Conservation (phyloP, 2,888 invertebrate genomes). For the Drosophila acutilabella region DNA sequence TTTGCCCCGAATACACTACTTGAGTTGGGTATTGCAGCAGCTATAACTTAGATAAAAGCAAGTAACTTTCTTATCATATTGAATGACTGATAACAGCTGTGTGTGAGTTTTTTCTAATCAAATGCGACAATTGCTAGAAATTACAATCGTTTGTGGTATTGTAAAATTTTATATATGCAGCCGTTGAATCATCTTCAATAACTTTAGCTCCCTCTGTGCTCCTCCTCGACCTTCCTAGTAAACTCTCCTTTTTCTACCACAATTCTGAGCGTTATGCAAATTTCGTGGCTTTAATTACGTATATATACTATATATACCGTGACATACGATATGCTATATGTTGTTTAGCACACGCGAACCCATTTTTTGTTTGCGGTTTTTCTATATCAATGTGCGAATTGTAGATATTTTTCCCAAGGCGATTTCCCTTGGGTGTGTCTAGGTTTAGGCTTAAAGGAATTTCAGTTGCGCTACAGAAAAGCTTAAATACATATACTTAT, state of each 20-base stretch:
- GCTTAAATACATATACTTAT: no score
- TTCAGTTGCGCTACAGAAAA: no score
- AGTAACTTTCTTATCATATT: conserved; percentile 37
- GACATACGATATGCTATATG: conserved; percentile 39
- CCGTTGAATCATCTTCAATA: neutral
- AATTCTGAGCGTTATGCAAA: conserved; percentile 45
- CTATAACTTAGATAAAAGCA: conserved; percentile 1
- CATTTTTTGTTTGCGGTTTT: conserved; percentile 47
- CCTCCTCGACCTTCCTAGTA: neutral
- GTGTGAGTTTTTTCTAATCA: conserved; percentile 59
- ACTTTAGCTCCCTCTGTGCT: neutral
- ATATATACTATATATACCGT: conserved; percentile 19
- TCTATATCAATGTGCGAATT: conserved; percentile 35
- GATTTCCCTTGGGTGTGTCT: conserved; percentile 23
- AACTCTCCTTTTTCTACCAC: conserved; percentile 30
- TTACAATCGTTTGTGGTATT: conserved; percentile 25
- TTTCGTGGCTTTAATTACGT: conserved; percentile 42
- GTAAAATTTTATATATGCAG: conserved; percentile 22
- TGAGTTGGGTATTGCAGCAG: neutral
- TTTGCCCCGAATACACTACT: neutral
- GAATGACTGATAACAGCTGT: conserved; percentile 53
- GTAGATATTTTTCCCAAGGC: conserved; percentile 36
- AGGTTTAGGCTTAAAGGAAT: no score
- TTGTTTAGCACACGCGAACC: conserved; percentile 41
- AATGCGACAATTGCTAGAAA: conserved; percentile 59